phyloP scores from a whole-genome alignment of 2,113 vertebrate species.

The Mirounga angustirostris region DNA sequence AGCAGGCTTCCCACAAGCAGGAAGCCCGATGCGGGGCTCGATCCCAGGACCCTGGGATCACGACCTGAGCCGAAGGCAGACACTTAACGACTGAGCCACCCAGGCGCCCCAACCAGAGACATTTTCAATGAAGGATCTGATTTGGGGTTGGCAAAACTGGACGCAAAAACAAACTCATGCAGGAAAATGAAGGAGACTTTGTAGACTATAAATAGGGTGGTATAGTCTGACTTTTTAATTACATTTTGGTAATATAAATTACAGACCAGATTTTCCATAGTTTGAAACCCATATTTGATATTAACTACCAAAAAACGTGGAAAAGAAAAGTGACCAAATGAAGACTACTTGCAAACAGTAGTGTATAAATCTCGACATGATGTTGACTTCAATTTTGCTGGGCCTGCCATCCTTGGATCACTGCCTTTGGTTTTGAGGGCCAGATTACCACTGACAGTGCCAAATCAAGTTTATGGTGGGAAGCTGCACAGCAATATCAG shows the following conservation, averaged over 20 bases:
- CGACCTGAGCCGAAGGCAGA: no score
- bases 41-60: no score
- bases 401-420: conserved; percentile 90
- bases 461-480: conserved; percentile 92
- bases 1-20: no score
- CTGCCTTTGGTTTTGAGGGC: conserved; percentile 89
- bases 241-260: conserved; percentile 94
- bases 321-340: conserved; percentile 95
- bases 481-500: conserved; percentile 93
- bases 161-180: conserved; percentile 74
- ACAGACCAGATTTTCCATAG: conserved; percentile 95
- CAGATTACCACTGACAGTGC: conserved; percentile 92
- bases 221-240: conserved; percentile 95
- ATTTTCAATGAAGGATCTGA: conserved; percentile 30
- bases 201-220: conserved; percentile 95
- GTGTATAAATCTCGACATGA: conserved; percentile 91
- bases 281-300: conserved; percentile 94
- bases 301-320: conserved; percentile 93
- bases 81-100: no score
- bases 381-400: conserved; percentile 93
- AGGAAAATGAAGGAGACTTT: conserved; percentile 93
- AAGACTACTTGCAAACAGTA: conserved; percentile 93
- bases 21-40: no score
- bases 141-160: neutral
- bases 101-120: neutral